Percentiles rank a stretch among this genome's conserved stretches.
Conservation (phyloP, 2,888 invertebrate genomes). For the Scaptomyza polygonia region DNA sequence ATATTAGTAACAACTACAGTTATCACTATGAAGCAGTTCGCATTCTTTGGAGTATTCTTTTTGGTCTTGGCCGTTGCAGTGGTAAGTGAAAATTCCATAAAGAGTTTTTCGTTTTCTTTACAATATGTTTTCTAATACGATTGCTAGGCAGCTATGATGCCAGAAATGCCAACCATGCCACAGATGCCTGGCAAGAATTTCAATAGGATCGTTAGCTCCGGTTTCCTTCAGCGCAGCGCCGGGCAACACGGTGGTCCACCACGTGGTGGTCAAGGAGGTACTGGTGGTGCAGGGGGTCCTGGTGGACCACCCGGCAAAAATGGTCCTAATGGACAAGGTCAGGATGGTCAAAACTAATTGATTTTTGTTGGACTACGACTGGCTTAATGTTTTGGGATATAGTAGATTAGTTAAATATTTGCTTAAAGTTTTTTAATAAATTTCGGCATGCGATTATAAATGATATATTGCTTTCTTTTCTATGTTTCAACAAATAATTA, state of each 20-base stretch:
- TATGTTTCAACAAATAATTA: neutral
- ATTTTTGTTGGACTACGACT: neutral
- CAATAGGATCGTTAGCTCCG: constrained; percentile 26
- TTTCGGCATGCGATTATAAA: neutral
- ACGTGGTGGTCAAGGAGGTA: neutral
- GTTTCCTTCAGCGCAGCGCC: constrained; percentile 32
- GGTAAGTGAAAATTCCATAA: constrained; percentile 43
- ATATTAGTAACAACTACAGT: constrained; percentile 47
- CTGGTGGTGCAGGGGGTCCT: neutral
- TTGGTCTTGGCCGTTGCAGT: constrained; percentile 55
- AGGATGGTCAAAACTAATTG: constrained; percentile 9
- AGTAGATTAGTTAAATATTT: constrained; percentile 18
- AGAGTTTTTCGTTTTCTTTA: neutral
- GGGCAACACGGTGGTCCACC: constrained; percentile 13
- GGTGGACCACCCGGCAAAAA: constrained; percentile 13
- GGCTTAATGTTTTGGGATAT: neutral
- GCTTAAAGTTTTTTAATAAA: constrained; percentile 30
- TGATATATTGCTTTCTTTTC: neutral
- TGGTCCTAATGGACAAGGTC: constrained; percentile 7
- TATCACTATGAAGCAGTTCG: constrained; percentile 63
- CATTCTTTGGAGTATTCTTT: constrained; percentile 56
- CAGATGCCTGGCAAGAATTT: constrained; percentile 19
- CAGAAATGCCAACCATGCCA: constrained; percentile 30
- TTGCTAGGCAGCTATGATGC: constrained; percentile 18
- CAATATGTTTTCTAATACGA: neutral